Percentiles rank a stretch among this genome's conserved stretches.
Conservation (phyloP, 1,140 invertebrate species). For the Pachypeltis micranthus region DNA sequence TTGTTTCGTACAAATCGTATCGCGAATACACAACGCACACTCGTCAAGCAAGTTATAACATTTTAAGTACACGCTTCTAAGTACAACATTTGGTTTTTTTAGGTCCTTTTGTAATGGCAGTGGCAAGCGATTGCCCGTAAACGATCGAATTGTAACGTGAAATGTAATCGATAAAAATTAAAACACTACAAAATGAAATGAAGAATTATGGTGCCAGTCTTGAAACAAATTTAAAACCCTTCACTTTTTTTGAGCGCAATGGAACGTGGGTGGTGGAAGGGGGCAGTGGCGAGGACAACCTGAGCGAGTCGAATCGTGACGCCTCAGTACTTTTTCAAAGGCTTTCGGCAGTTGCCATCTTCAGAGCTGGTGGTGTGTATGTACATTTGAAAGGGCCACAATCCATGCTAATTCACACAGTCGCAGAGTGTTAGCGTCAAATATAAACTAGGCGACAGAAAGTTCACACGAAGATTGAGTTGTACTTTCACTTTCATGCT, state of each 20-base stretch:
- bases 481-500: no score
- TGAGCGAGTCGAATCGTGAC: no score
- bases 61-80: conserved; percentile 16
- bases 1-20: background rate
- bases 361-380: background rate
- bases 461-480: no score
- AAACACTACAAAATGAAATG: conserved; percentile 13
- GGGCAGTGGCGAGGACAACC: no score
- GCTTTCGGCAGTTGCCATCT: background rate
- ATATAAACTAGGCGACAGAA: no score
- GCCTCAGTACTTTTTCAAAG: no score
- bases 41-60: conserved; percentile 5
- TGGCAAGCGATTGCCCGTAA: conserved; percentile 23
- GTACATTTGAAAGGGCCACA: conserved; percentile 6
- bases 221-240: background rate
- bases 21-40: background rate
- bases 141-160: conserved; percentile 13
- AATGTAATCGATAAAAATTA: conserved; percentile 4
- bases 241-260: background rate
- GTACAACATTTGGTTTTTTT: conserved; percentile 17
- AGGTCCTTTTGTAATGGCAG: conserved; percentile 24
- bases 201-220: conserved; percentile 24
- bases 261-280: no score
- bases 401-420: no score
- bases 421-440: no score